These are phyloP conservation scores for Florisuga fusca DNA, from an alignment of 2,797 vertebrate species.

Conservation along the genomic window DNA sequence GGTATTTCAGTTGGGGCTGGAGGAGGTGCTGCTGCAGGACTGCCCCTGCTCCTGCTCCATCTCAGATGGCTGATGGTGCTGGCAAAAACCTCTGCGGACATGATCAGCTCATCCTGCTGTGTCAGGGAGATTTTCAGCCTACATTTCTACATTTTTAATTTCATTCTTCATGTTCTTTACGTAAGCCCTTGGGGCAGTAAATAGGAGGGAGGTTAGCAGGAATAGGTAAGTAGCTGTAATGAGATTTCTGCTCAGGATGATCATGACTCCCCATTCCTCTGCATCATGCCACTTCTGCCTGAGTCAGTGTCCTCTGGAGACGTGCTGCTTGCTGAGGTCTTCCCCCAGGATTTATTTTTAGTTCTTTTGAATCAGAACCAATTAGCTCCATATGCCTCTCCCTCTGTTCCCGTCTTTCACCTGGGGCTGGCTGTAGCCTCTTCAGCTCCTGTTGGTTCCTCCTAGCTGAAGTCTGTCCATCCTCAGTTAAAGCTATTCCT, in stretches of 20 bases:
- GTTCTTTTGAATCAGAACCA: slow-evolving; percentile 41
- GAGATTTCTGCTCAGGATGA: slow-evolving; percentile 55
- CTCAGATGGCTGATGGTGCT: background rate
- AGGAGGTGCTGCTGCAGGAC: background rate
- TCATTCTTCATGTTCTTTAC: slow-evolving; percentile 51
- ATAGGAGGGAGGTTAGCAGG: slow-evolving; percentile 55
- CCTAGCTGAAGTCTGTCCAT: background rate
- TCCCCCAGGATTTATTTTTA: slow-evolving; percentile 66
- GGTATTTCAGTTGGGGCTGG: rapidly evolving
- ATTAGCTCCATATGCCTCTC: slow-evolving; percentile 7
- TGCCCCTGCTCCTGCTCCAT: background rate
- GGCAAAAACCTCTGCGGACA: background rate
- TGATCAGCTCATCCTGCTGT: background rate
- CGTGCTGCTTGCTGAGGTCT: background rate
- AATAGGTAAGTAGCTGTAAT: slow-evolving; percentile 56
- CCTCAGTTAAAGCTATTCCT: background rate
- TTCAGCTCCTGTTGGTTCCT: background rate
- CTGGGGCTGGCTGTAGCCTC: background rate
- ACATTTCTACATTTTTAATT: slow-evolving; percentile 52
- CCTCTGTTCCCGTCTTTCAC: background rate
- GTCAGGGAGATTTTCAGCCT: slow-evolving; percentile 27
- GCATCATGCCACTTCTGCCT: slow-evolving; percentile 8
- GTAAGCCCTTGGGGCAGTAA: slow-evolving; percentile 46
- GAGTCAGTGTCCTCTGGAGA: slow-evolving; percentile 59
- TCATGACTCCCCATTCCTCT: slow-evolving; percentile 4